A percentile compares a stretch with the other conserved stretches of the same genome.
These are phyloP conservation scores for Himantopus leucocephalus DNA, from an alignment of 2,113 vertebrate genomes.

Conservation along the genomic window DNA sequence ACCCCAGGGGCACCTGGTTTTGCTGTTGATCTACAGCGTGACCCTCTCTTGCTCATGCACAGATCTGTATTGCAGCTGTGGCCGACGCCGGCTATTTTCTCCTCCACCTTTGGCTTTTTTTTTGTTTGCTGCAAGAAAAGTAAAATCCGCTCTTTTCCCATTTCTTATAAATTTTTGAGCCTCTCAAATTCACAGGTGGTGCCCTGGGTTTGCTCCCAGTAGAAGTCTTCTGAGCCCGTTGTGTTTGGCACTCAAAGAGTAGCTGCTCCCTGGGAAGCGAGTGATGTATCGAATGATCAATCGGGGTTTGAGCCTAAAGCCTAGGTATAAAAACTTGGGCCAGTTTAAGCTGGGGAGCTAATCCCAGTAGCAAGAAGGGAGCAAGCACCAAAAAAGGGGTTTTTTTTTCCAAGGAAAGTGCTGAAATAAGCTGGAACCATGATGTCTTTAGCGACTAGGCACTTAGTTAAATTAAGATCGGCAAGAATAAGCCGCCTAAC, in stretches of 20 bases:
- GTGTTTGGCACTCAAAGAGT: neutral
- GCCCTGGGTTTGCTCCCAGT: neutral
- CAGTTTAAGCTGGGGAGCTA: neutral
- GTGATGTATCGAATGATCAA: neutral
- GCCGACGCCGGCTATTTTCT: neutral
- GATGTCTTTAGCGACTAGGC: neutral
- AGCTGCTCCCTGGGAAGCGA: neutral
- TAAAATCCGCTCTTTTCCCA: neutral
- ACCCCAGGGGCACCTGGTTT: neutral
- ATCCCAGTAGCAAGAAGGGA: neutral
- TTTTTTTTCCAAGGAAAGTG: neutral
- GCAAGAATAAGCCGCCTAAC: conserved; percentile 61
- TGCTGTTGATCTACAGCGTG: neutral
- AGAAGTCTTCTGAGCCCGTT: neutral
- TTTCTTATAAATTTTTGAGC: neutral
- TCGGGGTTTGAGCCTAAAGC: neutral
- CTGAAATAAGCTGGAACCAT: neutral
- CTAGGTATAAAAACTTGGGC: neutral
- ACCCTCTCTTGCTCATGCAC: neutral
- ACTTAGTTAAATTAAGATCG: conserved; percentile 49
- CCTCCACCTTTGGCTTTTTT: neutral
- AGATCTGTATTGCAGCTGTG: neutral
- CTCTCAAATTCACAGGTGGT: neutral
- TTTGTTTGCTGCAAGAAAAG: neutral
- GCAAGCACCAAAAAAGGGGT: neutral